Evolutionary conservation across 2,888 invertebrate genomes (phyloP).

Genomic region (Trichacis sp.): DNA sequence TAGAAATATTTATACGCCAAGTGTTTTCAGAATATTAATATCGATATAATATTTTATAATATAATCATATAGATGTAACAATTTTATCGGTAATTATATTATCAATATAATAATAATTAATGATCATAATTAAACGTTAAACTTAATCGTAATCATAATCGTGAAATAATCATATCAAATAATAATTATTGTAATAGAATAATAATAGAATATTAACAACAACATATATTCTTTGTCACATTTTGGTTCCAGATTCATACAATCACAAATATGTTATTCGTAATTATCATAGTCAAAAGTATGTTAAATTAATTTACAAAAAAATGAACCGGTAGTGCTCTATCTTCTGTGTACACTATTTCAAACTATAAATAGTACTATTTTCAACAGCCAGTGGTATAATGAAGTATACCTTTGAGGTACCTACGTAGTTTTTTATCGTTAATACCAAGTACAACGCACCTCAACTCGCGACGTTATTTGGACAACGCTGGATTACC

Average conservation of each 20-base stretch:
- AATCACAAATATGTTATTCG: slow-evolving; percentile 69
- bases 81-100: slow-evolving; percentile 61
- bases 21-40: slow-evolving; percentile 65
- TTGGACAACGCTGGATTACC: slow-evolving; percentile 4
- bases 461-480: slow-evolving; percentile 53
- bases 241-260: slow-evolving; percentile 69
- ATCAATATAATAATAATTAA: slow-evolving; percentile 55
- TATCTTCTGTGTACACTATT: slow-evolving; percentile 66
- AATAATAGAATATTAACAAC: slow-evolving; percentile 66
- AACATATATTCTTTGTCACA: slow-evolving; percentile 69
- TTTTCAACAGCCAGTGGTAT: slow-evolving; percentile 70
- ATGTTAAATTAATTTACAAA: slow-evolving; percentile 65
- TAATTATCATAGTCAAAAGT: slow-evolving; percentile 65
- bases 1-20: slow-evolving; percentile 66
- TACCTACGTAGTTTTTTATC: slow-evolving; percentile 67
- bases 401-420: slow-evolving; percentile 69
- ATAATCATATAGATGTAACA: slow-evolving; percentile 61
- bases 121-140: slow-evolving; percentile 35
- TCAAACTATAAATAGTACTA: slow-evolving; percentile 68
- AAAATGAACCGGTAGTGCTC: slow-evolving; percentile 61
- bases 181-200: slow-evolving; percentile 51
- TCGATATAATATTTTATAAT: slow-evolving; percentile 59
- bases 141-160: slow-evolving; percentile 2
- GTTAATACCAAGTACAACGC: slow-evolving; percentile 65
- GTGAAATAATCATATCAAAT: slow-evolving; percentile 55